phyloP scores from a whole-genome alignment of 2,113 vertebrate genomes.

The Edolisoma coerulescens region DNA sequence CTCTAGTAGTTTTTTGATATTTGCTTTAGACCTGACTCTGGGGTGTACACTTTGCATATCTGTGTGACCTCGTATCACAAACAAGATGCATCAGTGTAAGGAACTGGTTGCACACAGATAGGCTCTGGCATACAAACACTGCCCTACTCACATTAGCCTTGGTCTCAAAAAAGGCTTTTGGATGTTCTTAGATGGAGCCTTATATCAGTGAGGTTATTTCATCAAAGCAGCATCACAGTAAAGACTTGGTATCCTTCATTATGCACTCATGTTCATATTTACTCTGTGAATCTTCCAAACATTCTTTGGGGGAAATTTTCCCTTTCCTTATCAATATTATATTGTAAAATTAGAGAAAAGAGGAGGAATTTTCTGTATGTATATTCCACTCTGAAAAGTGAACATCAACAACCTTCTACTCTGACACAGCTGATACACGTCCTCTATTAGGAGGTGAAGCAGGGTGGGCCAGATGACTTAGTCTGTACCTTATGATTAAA shows the following conservation, averaged over 20 bases:
- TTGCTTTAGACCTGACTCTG: background rate
- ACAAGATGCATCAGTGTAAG: background rate
- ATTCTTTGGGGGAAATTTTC: background rate
- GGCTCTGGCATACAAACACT: background rate
- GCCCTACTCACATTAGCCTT: background rate
- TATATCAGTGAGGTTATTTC: background rate
- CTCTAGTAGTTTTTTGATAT: background rate
- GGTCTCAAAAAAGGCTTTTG: background rate
- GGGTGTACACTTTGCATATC: rapidly evolving
- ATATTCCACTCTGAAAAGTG: background rate
- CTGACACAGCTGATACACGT: background rate
- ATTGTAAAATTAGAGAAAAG: background rate
- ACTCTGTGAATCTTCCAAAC: background rate
- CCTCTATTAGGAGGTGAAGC: background rate
- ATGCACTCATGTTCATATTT: background rate
- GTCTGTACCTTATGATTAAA: background rate
- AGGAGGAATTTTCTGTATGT: background rate
- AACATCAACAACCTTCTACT: background rate
- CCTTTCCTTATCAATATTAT: background rate
- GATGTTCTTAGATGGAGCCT: background rate
- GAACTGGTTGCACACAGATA: background rate
- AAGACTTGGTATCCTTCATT: background rate
- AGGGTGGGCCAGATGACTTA: background rate
- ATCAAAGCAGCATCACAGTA: background rate
- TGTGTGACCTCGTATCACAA: background rate